Evolutionary conservation across 2,113 vertebrate species (phyloP).

Genomic region (Corythaixoides concolor): DNA sequence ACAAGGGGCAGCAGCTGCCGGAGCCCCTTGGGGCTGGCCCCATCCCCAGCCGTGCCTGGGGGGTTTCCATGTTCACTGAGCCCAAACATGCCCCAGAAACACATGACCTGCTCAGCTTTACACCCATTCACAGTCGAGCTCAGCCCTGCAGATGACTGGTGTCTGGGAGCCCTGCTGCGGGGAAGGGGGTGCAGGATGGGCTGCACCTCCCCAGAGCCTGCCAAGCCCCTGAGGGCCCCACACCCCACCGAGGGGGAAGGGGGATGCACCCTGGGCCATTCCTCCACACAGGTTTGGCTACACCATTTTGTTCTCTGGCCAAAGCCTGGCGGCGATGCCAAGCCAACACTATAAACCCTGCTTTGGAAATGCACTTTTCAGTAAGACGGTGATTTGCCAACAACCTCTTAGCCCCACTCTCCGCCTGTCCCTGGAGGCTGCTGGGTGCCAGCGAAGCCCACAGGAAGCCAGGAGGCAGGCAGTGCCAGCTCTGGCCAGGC

Average conservation of each 20-base stretch:
- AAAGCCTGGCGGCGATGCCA: not conserved
- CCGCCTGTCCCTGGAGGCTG: not conserved
- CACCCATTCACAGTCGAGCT: not conserved
- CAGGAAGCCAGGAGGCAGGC: not conserved
- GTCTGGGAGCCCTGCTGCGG: rapidly evolving
- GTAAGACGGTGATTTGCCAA: not conserved
- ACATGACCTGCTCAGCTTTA: not conserved
- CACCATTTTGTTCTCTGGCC: not conserved
- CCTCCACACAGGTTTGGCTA: not conserved
- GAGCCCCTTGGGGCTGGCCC: not conserved
- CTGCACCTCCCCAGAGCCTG: not conserved
- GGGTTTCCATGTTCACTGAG: not conserved
- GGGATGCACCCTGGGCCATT: not conserved
- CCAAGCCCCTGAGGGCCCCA: rapidly evolving
- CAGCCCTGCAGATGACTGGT: not conserved
- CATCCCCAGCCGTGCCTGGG: not conserved
- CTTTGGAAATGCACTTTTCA: not conserved
- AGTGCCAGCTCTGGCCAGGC: not conserved
- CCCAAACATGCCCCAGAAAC: not conserved
- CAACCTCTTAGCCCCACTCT: not conserved
- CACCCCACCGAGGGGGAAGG: not conserved
- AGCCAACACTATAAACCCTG: not conserved
- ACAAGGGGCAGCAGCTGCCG: rapidly evolving
- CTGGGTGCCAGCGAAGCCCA: not conserved
- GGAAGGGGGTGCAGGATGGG: not conserved